Evolutionary conservation across 2,113 vertebrate species (phyloP).

Genomic region (Sinocyclocheilus anshuiensis): DNA sequence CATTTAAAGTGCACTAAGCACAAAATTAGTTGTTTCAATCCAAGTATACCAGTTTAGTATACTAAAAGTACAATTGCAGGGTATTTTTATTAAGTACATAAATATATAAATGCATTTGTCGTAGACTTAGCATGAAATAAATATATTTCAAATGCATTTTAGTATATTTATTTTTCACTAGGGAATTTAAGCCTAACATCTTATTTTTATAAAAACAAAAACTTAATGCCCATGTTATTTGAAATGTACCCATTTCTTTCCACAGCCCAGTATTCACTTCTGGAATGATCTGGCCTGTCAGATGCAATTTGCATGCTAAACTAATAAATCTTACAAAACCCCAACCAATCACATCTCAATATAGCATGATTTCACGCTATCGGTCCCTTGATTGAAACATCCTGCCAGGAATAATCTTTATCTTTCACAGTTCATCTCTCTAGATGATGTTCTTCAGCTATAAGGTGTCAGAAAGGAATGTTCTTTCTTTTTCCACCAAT

Average conservation of each 20-base stretch:
- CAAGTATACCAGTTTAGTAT: too few species aligned
- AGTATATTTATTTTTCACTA: too few species aligned
- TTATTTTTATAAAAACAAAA: neutral
- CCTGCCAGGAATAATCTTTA: constrained; percentile 21
- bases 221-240: neutral
- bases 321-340: neutral
- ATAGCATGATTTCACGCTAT: constrained; percentile 11
- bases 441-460: constrained; percentile 45
- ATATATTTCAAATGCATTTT: too few species aligned
- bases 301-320: neutral
- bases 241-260: neutral
- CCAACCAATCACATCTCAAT: neutral
- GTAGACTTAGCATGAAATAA: too few species aligned
- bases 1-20: too few species aligned
- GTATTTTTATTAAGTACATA: too few species aligned
- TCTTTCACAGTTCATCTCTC: constrained; percentile 5
- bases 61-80: too few species aligned
- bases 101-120: too few species aligned
- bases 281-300: neutral
- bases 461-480: constrained; percentile 40
- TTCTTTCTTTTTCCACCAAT: constrained; percentile 44
- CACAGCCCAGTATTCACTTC: neutral
- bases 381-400: constrained; percentile 32
- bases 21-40: too few species aligned
- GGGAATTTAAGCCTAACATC: neutral